Percentiles rank a stretch among this genome's conserved stretches.
phyloP scores from a whole-genome alignment of 2,113 vertebrate species.

The Oceanodroma tethys region DNA sequence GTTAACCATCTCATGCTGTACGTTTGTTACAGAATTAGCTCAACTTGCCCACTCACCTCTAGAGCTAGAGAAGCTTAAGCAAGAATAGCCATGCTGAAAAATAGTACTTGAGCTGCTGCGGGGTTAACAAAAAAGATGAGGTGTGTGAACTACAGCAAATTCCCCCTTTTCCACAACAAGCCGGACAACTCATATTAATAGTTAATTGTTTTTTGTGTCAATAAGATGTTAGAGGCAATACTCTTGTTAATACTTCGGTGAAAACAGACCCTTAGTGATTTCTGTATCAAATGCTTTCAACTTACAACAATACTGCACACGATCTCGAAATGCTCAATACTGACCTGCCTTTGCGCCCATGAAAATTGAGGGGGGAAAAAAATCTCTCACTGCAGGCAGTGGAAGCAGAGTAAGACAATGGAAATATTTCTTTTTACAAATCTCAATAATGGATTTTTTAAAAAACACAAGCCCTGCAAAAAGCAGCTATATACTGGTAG shows the following conservation, averaged over 20 bases:
- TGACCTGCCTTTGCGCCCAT: neutral
- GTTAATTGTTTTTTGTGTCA: neutral
- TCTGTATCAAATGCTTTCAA: neutral
- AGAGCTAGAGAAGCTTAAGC: neutral
- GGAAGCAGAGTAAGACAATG: neutral
- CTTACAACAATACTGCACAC: neutral
- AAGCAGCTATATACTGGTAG: neutral
- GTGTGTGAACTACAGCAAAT: neutral
- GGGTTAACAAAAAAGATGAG: neutral
- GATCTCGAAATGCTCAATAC: neutral
- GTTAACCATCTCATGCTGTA: neutral
- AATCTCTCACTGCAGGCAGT: neutral
- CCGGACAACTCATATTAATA: neutral
- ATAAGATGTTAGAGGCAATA: neutral
- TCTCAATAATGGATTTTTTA: neutral
- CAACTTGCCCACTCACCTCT: neutral
- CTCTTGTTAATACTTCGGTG: neutral
- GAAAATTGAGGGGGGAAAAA: neutral
- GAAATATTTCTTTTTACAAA: neutral
- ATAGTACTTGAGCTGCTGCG: neutral
- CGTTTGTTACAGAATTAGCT: constrained; percentile 10
- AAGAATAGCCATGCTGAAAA: constrained; percentile 16
- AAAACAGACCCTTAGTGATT: neutral
- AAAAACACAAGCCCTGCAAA: neutral
- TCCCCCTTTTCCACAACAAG: neutral